Base-by-base conservation (phyloP, 2,888 invertebrate species). In the Eilema sororculum region DNA sequence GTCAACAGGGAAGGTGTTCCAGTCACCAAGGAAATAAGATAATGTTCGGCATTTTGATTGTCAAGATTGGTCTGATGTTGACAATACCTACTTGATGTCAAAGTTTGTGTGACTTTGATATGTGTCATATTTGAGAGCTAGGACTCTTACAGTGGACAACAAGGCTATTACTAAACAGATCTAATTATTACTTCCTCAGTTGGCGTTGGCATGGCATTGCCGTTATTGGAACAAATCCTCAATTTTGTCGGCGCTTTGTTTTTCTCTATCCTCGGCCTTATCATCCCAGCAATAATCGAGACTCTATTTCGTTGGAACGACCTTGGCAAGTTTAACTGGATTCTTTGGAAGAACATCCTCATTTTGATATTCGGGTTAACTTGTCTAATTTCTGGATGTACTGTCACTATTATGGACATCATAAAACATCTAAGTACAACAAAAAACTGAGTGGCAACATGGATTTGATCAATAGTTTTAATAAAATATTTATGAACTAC, bases 221-320 rank as follows among this genome's bases (percentile, higher is more conserved):
- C 95, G 0, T 78, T 95, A 37, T 81, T 95, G 68, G 95, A 95
- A 67, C 95, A 95, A 76, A 94, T 95, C 70, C 94, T 95, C 76
- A 94, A 94, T 83, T 84, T 95, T 1, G 95, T 95, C 0, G 95
- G 95, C 0, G 89, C 95, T 1, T 87, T 96, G 52, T 97, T 97
- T 84, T 97, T 97, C 84, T 97, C 97, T 5, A 96, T 96, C 59
- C 95, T 97, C 59, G 98, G 99, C 0, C 95, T 98, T 62, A 95
- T 97, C 72, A 96, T 97, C 60, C 98, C 98, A 9, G 96, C 97
- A 2, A 89, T 97, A 25, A 95, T 98, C 3, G 97, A 98, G 83
- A 97, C 97, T 0, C 96, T 98, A 0, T 96, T 97, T 76, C 93
- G 96, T 67, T 97, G 97, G 96, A 96, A 97, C 24, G 94, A 96